Conservation (phyloP, 2,113 vertebrate genomes). For the Corynorhinus townsendii region DNA sequence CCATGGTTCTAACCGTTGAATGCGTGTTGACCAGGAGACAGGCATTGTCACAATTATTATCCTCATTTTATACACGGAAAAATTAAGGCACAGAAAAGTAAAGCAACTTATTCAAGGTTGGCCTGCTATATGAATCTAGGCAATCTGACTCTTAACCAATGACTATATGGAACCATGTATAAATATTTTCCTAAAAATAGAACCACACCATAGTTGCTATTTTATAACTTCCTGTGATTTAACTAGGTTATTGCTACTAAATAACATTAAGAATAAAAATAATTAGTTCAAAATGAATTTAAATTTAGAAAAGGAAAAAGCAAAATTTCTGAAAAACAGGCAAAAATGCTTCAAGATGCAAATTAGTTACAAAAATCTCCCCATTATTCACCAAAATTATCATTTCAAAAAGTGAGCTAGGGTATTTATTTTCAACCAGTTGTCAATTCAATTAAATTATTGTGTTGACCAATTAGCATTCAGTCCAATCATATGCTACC, state of each 20-base stretch:
- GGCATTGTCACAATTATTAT: not conserved
- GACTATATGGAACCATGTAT: not conserved
- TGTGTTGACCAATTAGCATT: not conserved
- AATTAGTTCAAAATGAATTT: constrained; percentile 12
- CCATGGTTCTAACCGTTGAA: not conserved
- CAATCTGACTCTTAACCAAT: not conserved
- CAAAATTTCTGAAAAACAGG: not conserved
- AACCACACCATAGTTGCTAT: not conserved
- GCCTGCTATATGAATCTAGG: not conserved
- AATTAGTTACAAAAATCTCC: constrained; percentile 23
- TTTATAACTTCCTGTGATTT: constrained; percentile 2
- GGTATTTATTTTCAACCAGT: constrained; percentile 17
- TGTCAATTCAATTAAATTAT: not conserved
- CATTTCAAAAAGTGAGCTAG: constrained; percentile 1
- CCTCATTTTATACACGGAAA: not conserved
- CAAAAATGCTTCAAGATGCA: constrained; percentile 11
- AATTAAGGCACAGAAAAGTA: not conserved
- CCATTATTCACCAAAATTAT: constrained; percentile 16
- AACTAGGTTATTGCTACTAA: constrained; percentile 13
- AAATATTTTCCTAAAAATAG: constrained; percentile 3
- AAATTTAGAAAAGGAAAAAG: not conserved
- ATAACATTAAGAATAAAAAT: not conserved
- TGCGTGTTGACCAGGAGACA: not conserved
- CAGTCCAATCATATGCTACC: not conserved
- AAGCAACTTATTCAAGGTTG: not conserved